Evolutionary conservation across 1,140 invertebrate species (phyloP).

Genomic region (Nomia melanderi): DNA sequence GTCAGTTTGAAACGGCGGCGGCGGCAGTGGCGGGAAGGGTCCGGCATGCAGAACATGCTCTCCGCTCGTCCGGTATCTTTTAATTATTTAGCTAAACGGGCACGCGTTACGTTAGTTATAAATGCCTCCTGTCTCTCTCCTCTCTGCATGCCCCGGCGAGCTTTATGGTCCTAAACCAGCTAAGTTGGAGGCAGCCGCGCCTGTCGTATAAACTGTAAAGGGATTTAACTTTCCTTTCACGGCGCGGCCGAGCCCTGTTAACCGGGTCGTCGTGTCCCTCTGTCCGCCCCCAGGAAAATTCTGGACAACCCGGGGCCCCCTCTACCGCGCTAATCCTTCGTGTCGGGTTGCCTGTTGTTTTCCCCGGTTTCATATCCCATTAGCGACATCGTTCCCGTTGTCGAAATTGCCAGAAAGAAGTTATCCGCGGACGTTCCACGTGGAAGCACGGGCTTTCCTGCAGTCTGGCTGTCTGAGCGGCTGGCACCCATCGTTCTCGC

Average conservation of each 20-base stretch:
- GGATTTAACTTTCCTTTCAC: slow-evolving; percentile 80
- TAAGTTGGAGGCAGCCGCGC: slow-evolving; percentile 75
- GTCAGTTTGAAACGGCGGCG: slow-evolving; percentile 37
- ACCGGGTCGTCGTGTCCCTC: slow-evolving; percentile 68
- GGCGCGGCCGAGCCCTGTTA: slow-evolving; percentile 73
- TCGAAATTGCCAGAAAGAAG: neutral
- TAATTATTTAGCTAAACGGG: slow-evolving; percentile 79
- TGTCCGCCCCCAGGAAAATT: slow-evolving; percentile 65
- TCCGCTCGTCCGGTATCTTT: slow-evolving; percentile 76
- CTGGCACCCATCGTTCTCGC: no score
- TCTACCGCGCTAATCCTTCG: slow-evolving; percentile 61
- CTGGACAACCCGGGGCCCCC: slow-evolving; percentile 56
- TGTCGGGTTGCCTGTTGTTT: slow-evolving; percentile 62
- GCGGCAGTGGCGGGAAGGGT: no score
- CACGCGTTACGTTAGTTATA: slow-evolving; percentile 77
- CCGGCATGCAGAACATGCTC: slow-evolving; percentile 50
- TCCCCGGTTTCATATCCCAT: slow-evolving; percentile 58
- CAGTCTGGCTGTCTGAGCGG: neutral
- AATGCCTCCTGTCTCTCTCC: slow-evolving; percentile 68
- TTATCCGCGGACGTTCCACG: neutral
- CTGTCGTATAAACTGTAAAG: slow-evolving; percentile 79
- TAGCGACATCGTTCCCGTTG: slow-evolving; percentile 42
- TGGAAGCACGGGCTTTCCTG: neutral
- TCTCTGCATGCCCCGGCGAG: slow-evolving; percentile 71
- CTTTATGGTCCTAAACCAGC: slow-evolving; percentile 77